These are phyloP conservation scores for Prolemur simus DNA, from an alignment of 2,113 vertebrate species.

Conservation along the genomic window DNA sequence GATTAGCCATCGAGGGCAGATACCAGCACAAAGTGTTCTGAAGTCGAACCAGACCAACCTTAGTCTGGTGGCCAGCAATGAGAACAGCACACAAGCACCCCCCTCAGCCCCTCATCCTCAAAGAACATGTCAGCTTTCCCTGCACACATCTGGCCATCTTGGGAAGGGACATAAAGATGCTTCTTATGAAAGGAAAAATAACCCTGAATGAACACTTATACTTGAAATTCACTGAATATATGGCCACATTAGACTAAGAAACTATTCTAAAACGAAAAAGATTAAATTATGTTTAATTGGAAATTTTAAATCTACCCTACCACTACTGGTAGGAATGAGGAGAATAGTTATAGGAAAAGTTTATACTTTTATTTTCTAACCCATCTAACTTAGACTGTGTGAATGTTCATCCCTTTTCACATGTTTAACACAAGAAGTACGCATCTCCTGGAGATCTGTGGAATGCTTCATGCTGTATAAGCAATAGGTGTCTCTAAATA, in stretches of 20 bases:
- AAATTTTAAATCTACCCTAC: neutral
- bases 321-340: neutral
- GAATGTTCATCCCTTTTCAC: neutral
- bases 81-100: neutral
- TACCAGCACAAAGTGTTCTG: neutral
- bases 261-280: neutral
- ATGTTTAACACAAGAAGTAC: neutral
- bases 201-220: neutral
- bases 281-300: neutral
- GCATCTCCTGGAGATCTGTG: neutral
- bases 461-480: neutral
- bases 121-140: neutral
- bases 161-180: neutral
- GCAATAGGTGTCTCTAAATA: neutral
- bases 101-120: neutral
- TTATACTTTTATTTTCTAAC: constrained; percentile 2
- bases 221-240: neutral
- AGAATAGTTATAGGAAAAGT: neutral
- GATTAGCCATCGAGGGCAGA: neutral
- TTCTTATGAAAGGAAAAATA: neutral
- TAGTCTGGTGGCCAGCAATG: neutral
- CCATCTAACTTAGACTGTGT: neutral
- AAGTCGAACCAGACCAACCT: neutral
- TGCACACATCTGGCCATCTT: neutral
- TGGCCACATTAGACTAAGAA: neutral